These are phyloP conservation scores for Mastigias papua DNA, from an alignment of 30 jellyfish, hydroid and myxozoan genomes.

Conservation along the genomic window DNA sequence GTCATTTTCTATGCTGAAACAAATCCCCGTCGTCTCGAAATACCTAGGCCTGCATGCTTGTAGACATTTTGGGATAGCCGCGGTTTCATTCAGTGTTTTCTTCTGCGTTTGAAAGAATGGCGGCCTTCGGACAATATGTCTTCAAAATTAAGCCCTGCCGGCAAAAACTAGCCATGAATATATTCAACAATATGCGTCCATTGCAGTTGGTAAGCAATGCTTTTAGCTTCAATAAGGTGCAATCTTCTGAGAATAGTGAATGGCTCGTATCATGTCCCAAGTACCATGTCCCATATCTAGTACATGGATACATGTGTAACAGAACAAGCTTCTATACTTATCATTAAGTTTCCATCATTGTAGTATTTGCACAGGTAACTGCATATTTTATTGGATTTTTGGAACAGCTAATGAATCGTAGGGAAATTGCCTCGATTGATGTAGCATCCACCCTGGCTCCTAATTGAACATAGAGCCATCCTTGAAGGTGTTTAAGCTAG, in stretches of 20 bases:
- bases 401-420: no score
- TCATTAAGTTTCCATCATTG: no score
- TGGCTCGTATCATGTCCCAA: neutral
- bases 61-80: constrained; percentile 5
- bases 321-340: no score
- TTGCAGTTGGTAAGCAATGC: neutral
- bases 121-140: neutral
- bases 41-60: neutral
- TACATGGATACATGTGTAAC: neutral
- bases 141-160: neutral
- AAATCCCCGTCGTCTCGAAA: neutral
- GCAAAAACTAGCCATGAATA: neutral
- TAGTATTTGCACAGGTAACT: no score
- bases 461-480: no score
- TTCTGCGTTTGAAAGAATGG: neutral
- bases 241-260: neutral
- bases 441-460: no score
- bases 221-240: neutral
- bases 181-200: neutral
- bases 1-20: no score
- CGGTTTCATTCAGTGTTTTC: neutral
- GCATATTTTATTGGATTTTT: no score
- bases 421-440: no score
- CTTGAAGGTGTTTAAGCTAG: no score
- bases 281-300: neutral